These are phyloP conservation scores for Pemphredon lugubris DNA, from an alignment of 2,888 invertebrate genomes.

Conservation along the genomic window DNA sequence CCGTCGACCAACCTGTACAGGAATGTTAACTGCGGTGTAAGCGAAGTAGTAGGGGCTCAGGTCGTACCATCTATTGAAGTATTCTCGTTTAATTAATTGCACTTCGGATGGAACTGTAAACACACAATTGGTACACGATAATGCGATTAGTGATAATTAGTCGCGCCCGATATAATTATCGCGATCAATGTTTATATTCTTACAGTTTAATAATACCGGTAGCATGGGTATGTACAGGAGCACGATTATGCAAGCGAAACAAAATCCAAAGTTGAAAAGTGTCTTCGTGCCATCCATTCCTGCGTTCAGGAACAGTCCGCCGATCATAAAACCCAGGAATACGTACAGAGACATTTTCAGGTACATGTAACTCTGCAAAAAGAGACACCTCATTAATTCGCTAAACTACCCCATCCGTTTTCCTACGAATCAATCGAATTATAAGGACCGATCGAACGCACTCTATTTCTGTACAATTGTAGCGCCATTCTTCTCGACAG, in stretches of 20 bases:
- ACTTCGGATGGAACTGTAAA: conserved; percentile 90
- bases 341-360: conserved; percentile 87
- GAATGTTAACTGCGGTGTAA: conserved; percentile 87
- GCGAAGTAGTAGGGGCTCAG: conserved; percentile 91
- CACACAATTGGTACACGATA: background rate
- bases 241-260: conserved; percentile 89
- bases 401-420: too few relatives aligned
- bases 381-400: background rate
- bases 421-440: too few relatives aligned
- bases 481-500: conserved; percentile 87
- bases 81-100: conserved; percentile 89
- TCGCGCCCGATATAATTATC: too few relatives aligned
- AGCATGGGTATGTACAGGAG: conserved; percentile 92
- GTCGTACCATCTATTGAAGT: conserved; percentile 93
- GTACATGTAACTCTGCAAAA: conserved; percentile 85
- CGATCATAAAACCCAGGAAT: conserved; percentile 87
- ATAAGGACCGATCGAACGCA: conserved; percentile 77
- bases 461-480: conserved; percentile 89
- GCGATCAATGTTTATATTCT: too few relatives aligned
- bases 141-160: background rate
- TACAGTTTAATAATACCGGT: conserved; percentile 90
- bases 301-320: conserved; percentile 87
- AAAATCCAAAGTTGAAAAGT: conserved; percentile 92
- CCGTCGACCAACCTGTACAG: conserved; percentile 84
- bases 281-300: conserved; percentile 92